phyloP scores from a whole-genome alignment of 2,113 vertebrate species.

The Columba livia region DNA sequence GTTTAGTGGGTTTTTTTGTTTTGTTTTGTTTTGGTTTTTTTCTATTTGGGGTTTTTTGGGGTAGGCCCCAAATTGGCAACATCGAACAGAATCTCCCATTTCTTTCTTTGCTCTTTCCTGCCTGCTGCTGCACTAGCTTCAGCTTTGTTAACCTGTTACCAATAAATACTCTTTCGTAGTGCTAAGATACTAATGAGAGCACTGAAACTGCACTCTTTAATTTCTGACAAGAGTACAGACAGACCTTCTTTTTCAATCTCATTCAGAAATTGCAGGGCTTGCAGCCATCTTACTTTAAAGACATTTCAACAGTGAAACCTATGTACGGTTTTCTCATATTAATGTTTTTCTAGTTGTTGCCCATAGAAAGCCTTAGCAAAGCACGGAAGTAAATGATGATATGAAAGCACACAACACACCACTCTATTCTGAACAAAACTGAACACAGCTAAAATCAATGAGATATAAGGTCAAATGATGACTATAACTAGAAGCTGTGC shows the following conservation, averaged over 20 bases:
- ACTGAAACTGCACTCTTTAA: neutral
- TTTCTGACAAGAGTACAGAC: neutral
- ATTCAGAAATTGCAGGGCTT: neutral
- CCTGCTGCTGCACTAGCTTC: neutral
- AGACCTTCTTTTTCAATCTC: neutral
- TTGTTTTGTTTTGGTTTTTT: neutral
- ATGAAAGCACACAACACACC: neutral
- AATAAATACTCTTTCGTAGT: neutral
- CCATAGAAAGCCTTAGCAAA: neutral
- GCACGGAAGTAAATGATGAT: neutral
- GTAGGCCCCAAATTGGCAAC: neutral
- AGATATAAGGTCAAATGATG: neutral
- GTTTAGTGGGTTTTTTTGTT: neutral
- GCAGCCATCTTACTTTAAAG: neutral
- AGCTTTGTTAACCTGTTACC: neutral
- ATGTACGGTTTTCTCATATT: neutral
- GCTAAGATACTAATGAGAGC: neutral
- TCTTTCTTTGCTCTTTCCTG: neutral
- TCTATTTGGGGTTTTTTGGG: accelerated
- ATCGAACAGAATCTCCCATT: neutral
- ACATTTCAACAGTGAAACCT: neutral
- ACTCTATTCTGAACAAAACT: neutral
- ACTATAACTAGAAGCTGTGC: neutral
- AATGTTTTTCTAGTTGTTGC: neutral
- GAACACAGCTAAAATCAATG: neutral